Percentiles rank a stretch among this genome's conserved stretches.
These are phyloP conservation scores for Coremacera marginata DNA, from an alignment of 2,888 invertebrate species.

Conservation along the genomic window DNA sequence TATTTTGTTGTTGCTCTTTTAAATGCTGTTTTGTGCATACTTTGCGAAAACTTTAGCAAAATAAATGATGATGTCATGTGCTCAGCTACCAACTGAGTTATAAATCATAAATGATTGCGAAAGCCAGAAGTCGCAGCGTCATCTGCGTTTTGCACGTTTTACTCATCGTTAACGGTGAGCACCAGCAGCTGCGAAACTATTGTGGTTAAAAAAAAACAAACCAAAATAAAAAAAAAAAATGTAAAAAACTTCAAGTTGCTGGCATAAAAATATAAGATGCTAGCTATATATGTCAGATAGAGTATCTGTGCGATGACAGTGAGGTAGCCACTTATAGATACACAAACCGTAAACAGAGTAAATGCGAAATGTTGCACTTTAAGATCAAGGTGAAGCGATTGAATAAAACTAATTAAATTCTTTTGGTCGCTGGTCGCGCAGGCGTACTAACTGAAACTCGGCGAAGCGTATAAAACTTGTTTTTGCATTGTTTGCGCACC, in stretches of 20 bases:
- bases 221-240: background rate
- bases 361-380: too few relatives aligned
- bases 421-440: too few relatives aligned
- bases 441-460: too few relatives aligned
- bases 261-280: too few relatives aligned
- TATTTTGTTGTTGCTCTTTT: background rate
- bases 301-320: too few relatives aligned
- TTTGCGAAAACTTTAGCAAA: background rate
- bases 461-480: too few relatives aligned
- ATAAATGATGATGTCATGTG: constrained; percentile 9
- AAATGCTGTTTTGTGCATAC: background rate
- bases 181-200: background rate
- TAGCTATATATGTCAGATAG: too few relatives aligned
- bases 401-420: too few relatives aligned
- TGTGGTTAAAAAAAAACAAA: background rate
- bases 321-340: background rate
- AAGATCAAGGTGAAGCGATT: too few relatives aligned
- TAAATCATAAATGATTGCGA: constrained; percentile 1
- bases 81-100: background rate
- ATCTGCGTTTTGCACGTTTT: background rate
- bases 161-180: background rate
- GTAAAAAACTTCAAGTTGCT: background rate
- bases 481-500: too few relatives aligned
- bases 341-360: background rate
- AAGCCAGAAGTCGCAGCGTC: background rate